Conservation (phyloP, 30 jellyfish, hydroid and myxozoan species). For the Mastigias papua region DNA sequence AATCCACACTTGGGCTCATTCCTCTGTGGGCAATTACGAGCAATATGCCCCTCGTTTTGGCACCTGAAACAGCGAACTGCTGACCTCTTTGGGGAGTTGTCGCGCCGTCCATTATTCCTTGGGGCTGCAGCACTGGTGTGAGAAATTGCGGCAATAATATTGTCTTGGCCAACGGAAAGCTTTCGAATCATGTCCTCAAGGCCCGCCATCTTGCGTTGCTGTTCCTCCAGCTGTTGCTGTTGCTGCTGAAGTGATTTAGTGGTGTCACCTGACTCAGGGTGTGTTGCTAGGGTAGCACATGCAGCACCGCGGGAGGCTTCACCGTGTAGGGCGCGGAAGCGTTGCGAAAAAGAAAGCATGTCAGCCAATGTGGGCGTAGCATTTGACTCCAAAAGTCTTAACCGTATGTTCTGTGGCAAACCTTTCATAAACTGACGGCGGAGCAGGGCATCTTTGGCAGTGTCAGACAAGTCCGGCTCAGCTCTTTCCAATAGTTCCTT, state of each 20-base stretch:
- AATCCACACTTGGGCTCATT: not conserved
- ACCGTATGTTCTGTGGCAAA: not conserved
- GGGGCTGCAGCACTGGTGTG: constrained; percentile 3
- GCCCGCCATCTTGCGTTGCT: constrained; percentile 4
- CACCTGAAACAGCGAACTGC: not conserved
- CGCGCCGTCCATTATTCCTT: not conserved
- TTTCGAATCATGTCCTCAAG: not conserved
- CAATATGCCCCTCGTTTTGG: constrained; percentile 15
- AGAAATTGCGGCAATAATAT: constrained; percentile 3
- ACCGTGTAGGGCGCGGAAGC: constrained; percentile 4
- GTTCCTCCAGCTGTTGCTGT: constrained; percentile 15
- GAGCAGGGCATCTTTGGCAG: constrained; percentile 16
- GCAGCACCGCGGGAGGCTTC: constrained; percentile 19
- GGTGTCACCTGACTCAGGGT: constrained; percentile 15
- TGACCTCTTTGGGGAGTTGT: not conserved
- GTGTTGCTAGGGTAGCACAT: constrained; percentile 11
- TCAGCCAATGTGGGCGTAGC: constrained; percentile 10
- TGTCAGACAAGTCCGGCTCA: too few relatives aligned
- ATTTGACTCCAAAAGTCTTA: not conserved
- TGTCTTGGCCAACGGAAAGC: constrained; percentile 6
- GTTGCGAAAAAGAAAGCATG: constrained; percentile 10
- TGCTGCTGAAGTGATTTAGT: constrained; percentile 8
- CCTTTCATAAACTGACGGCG: constrained; percentile 6
- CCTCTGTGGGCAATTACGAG: constrained; percentile 10
- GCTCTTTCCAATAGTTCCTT: too few relatives aligned